These are phyloP conservation scores for Sminthurides bifidus DNA, from an alignment of 1,140 invertebrate genomes.

Conservation along the genomic window DNA sequence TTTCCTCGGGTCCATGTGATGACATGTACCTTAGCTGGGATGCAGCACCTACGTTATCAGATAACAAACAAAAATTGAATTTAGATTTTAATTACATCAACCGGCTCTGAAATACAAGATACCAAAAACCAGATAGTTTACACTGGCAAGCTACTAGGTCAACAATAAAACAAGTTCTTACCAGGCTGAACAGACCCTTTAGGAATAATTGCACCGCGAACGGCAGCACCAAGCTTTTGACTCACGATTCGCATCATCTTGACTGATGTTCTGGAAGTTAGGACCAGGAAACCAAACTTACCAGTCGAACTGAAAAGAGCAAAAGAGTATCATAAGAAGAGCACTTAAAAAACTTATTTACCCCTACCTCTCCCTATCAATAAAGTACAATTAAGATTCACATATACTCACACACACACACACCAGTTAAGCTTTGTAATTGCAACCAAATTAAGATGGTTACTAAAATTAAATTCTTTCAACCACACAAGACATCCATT, in stretches of 20 bases:
- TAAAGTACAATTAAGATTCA: too few relatives aligned
- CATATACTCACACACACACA: too few relatives aligned
- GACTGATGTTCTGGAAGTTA: too few relatives aligned
- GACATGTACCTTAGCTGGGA: conserved; percentile 6
- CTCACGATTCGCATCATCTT: conserved; percentile 43
- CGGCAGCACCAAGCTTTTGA: conserved; percentile 35
- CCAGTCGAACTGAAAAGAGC: too few relatives aligned
- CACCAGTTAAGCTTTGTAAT: too few relatives aligned
- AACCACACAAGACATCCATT: too few relatives aligned
- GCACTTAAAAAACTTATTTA: too few relatives aligned
- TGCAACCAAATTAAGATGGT: too few relatives aligned
- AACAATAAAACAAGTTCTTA: neutral
- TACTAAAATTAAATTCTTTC: too few relatives aligned
- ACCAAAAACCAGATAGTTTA: neutral
- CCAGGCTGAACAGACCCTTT: neutral
- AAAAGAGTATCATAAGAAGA: too few relatives aligned
- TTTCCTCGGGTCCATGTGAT: conserved; percentile 34
- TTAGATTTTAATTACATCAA: neutral
- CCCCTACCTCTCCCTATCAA: too few relatives aligned
- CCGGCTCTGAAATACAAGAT: neutral
- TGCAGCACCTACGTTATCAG: neutral
- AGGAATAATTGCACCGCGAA: conserved; percentile 32
- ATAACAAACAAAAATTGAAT: neutral
- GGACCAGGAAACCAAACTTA: too few relatives aligned
- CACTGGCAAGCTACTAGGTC: neutral